These are phyloP conservation scores for Drosophila limbata DNA, from an alignment of 2,888 invertebrate species.

Conservation along the genomic window DNA sequence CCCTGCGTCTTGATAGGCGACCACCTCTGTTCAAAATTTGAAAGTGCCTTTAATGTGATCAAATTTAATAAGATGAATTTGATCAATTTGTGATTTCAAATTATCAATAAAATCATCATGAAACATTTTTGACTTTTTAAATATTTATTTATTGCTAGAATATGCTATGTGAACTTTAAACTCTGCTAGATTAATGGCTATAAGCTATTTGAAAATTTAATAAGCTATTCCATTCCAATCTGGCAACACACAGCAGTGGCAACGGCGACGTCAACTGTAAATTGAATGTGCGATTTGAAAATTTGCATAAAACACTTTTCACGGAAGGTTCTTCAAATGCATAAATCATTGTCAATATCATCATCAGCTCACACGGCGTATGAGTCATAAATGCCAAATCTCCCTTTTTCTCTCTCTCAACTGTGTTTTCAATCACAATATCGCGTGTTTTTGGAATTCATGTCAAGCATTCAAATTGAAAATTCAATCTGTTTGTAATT, in stretches of 20 bases:
- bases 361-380: conserved; percentile 27
- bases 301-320: conserved; percentile 66
- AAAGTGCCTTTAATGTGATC: too few relatives aligned
- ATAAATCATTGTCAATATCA: conserved; percentile 61
- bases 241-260: conserved; percentile 10
- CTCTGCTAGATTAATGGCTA: too few relatives aligned
- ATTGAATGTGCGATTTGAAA: conserved; percentile 63
- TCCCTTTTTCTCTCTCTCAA: not conserved
- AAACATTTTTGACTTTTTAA: too few relatives aligned
- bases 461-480: conserved; percentile 45
- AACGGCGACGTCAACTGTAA: conserved; percentile 34
- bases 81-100: too few relatives aligned
- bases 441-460: conserved; percentile 26
- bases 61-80: too few relatives aligned
- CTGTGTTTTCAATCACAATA: conserved; percentile 37
- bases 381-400: conserved; percentile 44
- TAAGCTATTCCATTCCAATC: too few relatives aligned
- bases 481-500: conserved; percentile 54
- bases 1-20: too few relatives aligned
- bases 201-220: too few relatives aligned
- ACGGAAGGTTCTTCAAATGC: conserved; percentile 61
- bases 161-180: too few relatives aligned
- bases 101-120: too few relatives aligned
- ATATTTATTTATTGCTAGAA: too few relatives aligned
- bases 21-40: too few relatives aligned